Evolutionary conservation across 1,140 invertebrate species (phyloP).

Genomic region (Dryas iulia): DNA sequence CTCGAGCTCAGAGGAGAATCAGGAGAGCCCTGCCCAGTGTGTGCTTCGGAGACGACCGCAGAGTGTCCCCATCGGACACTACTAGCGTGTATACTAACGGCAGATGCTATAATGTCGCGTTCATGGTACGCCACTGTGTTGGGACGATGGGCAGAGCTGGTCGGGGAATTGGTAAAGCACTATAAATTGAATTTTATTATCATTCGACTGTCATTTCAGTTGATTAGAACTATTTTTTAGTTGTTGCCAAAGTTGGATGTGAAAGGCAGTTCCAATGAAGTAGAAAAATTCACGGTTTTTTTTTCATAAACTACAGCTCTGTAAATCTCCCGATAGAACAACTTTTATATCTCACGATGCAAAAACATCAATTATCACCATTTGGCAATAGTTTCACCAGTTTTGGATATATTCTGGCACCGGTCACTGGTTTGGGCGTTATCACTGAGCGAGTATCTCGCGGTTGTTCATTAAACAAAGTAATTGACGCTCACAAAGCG

Average conservation of each 20-base stretch:
- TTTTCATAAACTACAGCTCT: slow-evolving; percentile 23
- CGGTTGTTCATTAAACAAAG: too few species aligned
- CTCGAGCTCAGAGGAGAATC: slow-evolving; percentile 38
- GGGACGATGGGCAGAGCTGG: slow-evolving; percentile 43
- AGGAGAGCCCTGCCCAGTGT: slow-evolving; percentile 45
- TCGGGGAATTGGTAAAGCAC: slow-evolving; percentile 6
- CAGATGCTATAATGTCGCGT: slow-evolving; percentile 61
- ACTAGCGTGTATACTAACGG: slow-evolving; percentile 51
- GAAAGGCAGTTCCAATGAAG: neutral
- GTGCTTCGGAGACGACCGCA: slow-evolving; percentile 52
- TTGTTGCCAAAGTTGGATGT: neutral
- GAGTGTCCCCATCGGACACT: slow-evolving; percentile 57
- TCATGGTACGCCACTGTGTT: slow-evolving; percentile 69
- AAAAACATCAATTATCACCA: slow-evolving; percentile 12
- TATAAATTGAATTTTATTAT: neutral
- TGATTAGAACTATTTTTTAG: neutral
- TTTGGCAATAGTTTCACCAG: slow-evolving; percentile 12
- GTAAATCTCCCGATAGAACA: slow-evolving; percentile 28
- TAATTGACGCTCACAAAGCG: neutral
- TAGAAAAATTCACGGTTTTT: slow-evolving; percentile 1
- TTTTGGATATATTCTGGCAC: slow-evolving; percentile 11
- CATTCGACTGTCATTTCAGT: neutral
- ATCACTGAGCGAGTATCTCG: neutral
- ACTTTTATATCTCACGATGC: slow-evolving; percentile 10
- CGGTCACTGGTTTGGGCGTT: slow-evolving; percentile 13